phyloP scores from a whole-genome alignment of 2,888 invertebrate genomes.

The Eupelmus urozonus region DNA sequence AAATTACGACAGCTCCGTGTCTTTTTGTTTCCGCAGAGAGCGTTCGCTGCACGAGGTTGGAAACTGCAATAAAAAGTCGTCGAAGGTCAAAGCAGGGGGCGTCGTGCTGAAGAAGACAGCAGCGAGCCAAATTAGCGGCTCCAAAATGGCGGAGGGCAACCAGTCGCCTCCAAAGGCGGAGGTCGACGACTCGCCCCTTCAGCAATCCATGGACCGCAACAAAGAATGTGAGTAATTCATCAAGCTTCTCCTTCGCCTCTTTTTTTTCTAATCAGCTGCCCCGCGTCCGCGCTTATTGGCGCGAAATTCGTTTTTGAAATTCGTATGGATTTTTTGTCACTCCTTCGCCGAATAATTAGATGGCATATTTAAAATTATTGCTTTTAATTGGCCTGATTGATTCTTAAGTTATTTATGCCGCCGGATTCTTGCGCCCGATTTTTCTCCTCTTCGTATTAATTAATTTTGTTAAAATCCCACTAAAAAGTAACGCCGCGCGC shows the following conservation, averaged over 20 bases:
- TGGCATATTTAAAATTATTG: conserved; percentile 51
- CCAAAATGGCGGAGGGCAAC: conserved; percentile 76
- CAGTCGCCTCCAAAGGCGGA: conserved; percentile 92
- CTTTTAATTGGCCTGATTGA: conserved; percentile 53
- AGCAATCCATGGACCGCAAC: conserved; percentile 96
- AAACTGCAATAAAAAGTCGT: conserved; percentile 69
- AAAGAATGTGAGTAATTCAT: conserved; percentile 93
- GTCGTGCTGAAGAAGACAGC: conserved; percentile 68
- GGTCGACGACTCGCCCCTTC: conserved; percentile 95
- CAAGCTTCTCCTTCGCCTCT: conserved; percentile 1
- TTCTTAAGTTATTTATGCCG: conserved; percentile 42
- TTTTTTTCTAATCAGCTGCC: conserved; percentile 42
- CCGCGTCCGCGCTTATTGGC: not conserved
- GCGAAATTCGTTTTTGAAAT: conserved; percentile 33
- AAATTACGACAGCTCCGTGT: not conserved
- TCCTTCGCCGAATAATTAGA: conserved; percentile 43
- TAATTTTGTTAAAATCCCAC: conserved; percentile 53
- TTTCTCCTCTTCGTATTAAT: conserved; percentile 44
- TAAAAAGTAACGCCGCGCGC: conserved; percentile 26
- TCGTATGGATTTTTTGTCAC: conserved; percentile 32
- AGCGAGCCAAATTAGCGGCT: conserved; percentile 66
- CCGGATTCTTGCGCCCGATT: conserved; percentile 20
- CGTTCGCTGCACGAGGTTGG: conserved; percentile 55
- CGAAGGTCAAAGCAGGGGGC: conserved; percentile 68
- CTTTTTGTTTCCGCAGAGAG: conserved; percentile 44